phyloP scores from a whole-genome alignment of 2,113 vertebrate species.

The Serilophus lunatus region DNA sequence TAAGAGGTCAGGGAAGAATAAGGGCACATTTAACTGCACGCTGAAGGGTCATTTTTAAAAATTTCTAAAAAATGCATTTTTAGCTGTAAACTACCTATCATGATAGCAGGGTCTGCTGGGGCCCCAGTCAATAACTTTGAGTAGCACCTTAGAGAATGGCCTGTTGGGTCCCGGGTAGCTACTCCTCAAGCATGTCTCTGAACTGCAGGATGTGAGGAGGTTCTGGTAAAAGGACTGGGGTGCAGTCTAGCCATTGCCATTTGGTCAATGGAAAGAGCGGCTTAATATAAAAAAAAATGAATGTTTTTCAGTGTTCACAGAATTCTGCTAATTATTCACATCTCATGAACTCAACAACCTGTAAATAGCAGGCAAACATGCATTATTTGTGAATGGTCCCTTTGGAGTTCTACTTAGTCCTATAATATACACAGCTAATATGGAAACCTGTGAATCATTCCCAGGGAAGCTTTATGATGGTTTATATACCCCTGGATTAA shows the following conservation, averaged over 20 bases:
- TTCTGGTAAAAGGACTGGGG: background rate
- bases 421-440: background rate
- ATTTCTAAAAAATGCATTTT: background rate
- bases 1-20: background rate
- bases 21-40: background rate
- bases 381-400: background rate
- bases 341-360: background rate
- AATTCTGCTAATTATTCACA: background rate
- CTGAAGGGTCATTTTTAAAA: background rate
- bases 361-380: background rate
- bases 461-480: background rate
- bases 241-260: background rate
- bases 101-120: background rate
- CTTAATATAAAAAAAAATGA: background rate
- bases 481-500: background rate
- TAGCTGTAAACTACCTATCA: background rate
- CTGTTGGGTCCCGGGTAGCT: background rate
- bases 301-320: background rate
- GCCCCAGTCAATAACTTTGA: background rate
- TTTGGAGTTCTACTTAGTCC: background rate
- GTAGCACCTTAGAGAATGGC: background rate
- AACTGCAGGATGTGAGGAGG: background rate
- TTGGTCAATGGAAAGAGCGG: background rate
- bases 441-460: background rate
- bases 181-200: background rate